Evolutionary conservation across 2,888 invertebrate genomes (phyloP).

Genomic region (Conistra vaccinii): DNA sequence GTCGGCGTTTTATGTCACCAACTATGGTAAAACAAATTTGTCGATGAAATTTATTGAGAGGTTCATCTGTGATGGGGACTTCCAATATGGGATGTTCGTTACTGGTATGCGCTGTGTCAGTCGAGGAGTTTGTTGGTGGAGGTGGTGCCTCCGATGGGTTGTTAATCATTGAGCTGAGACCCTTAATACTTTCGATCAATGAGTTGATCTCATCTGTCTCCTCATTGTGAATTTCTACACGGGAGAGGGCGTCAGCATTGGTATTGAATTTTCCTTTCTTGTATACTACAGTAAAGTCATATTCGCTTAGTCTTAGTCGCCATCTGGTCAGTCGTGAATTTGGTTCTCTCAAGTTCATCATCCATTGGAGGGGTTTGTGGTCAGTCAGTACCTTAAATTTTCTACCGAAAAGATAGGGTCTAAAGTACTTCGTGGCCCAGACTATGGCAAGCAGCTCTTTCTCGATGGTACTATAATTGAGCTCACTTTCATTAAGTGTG

Average conservation of each 20-base stretch:
- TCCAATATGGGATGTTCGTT: neutral
- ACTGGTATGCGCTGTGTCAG: neutral
- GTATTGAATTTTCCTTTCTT: too few relatives aligned
- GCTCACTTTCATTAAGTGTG: neutral
- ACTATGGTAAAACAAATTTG: neutral
- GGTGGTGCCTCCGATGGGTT: neutral
- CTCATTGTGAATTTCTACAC: too few relatives aligned
- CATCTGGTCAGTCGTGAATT: neutral
- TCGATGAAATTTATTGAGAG: neutral
- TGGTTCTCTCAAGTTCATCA: neutral
- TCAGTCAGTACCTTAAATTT: neutral
- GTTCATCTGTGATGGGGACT: conserved; percentile 10
- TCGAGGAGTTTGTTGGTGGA: neutral
- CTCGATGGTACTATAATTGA: neutral
- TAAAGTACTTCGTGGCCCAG: too few relatives aligned
- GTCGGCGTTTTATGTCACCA: neutral
- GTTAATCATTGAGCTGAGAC: neutral
- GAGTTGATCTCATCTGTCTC: neutral
- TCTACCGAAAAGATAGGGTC: neutral
- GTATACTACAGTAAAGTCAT: too few relatives aligned
- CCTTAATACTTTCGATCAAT: neutral
- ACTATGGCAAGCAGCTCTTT: neutral
- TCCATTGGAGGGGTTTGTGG: neutral
- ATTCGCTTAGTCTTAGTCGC: too few relatives aligned
- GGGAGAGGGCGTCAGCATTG: too few relatives aligned